Evolutionary conservation across 2,113 vertebrate species (phyloP).

Genomic region (Aleadryas rufinucha): DNA sequence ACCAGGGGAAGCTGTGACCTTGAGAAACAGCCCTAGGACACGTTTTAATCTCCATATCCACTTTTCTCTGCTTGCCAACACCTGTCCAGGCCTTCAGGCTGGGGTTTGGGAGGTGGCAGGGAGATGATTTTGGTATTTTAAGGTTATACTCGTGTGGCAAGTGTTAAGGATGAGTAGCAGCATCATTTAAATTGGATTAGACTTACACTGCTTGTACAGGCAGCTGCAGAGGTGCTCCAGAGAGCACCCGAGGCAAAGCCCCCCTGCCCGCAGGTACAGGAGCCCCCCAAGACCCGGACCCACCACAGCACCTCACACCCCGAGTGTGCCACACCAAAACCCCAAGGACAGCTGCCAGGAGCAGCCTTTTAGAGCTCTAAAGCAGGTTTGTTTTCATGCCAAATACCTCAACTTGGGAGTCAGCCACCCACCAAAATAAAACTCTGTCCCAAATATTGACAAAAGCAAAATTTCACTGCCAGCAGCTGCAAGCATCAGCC

Average conservation of each 20-base stretch:
- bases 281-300: fast-evolving
- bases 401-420: neutral
- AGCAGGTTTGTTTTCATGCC: neutral
- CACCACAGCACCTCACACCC: neutral
- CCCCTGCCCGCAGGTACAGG: neutral
- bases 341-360: neutral
- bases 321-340: fast-evolving
- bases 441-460: neutral
- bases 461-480: neutral
- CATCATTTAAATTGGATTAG: neutral
- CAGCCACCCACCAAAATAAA: neutral
- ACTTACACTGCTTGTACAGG: neutral
- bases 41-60: neutral
- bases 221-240: neutral
- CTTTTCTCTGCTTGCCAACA: neutral
- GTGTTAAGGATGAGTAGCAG: neutral
- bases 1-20: neutral
- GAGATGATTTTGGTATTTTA: neutral
- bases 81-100: neutral
- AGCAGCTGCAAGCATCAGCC: neutral
- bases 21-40: neutral
- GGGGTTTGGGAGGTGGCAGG: neutral
- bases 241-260: neutral
- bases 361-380: neutral
- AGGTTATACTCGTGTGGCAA: neutral